Evolutionary conservation across 2,888 invertebrate genomes (phyloP).

Genomic region (Thera obeliscata): DNA sequence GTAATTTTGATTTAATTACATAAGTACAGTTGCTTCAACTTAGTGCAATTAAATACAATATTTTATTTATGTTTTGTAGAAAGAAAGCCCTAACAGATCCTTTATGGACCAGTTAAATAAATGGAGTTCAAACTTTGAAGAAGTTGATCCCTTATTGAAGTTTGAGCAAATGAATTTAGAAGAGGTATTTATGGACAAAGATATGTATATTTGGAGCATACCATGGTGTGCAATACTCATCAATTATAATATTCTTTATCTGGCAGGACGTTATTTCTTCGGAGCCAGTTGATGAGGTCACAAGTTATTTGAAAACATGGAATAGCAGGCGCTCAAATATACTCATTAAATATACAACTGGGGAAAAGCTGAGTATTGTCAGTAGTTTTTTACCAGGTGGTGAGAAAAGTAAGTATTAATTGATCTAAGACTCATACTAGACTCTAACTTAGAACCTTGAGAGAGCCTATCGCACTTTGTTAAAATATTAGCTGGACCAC

Average conservation of each 20-base stretch:
- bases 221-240: no score
- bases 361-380: conserved; percentile 95
- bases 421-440: background rate
- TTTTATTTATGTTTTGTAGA: conserved; percentile 53
- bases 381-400: conserved; percentile 94
- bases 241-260: background rate
- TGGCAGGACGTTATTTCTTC: conserved; percentile 55
- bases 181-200: conserved; percentile 54
- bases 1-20: background rate
- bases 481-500: no score
- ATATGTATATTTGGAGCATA: no score
- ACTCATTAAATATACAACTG: conserved; percentile 95
- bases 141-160: conserved; percentile 71
- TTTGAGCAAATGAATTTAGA: conserved; percentile 73
- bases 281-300: conserved; percentile 47
- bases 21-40: background rate
- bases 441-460: background rate
- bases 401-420: conserved; percentile 87
- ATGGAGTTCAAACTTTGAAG: conserved; percentile 77
- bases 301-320: conserved; percentile 90
- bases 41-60: background rate
- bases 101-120: conserved; percentile 72
- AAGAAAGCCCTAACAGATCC: conserved; percentile 58
- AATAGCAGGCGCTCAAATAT: conserved; percentile 89
- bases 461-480: no score